phyloP scores from a whole-genome alignment of 2,888 invertebrate genomes.

The Folsomia manolachei region DNA sequence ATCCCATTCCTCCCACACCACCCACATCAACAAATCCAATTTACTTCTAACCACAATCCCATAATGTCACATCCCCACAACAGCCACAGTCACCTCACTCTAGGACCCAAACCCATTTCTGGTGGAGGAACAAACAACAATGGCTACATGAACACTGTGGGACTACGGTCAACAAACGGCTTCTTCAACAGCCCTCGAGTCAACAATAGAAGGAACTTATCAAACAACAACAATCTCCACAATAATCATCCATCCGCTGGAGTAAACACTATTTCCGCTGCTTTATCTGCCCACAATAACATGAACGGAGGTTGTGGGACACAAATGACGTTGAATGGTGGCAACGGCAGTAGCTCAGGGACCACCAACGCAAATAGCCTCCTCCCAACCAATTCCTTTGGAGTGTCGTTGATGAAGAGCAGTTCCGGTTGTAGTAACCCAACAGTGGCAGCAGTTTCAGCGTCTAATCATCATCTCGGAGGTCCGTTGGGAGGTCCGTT shows the following conservation, averaged over 20 bases:
- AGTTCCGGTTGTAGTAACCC: slow-evolving; percentile 32
- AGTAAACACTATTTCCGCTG: slow-evolving; percentile 22
- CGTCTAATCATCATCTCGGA: slow-evolving; percentile 27
- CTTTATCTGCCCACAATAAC: slow-evolving; percentile 21
- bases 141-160: not conserved
- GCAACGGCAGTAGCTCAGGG: slow-evolving; percentile 6
- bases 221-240: slow-evolving; percentile 23
- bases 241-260: slow-evolving; percentile 14
- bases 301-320: slow-evolving; percentile 16
- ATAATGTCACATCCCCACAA: not conserved
- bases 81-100: not conserved
- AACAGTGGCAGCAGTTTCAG: no score
- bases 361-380: slow-evolving; percentile 5
- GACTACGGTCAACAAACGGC: slow-evolving; percentile 17
- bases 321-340: slow-evolving; percentile 18
- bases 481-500: slow-evolving; percentile 28
- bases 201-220: slow-evolving; percentile 5
- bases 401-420: slow-evolving; percentile 35
- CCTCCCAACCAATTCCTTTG: slow-evolving; percentile 13
- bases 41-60: not conserved
- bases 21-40: slow-evolving; percentile 10
- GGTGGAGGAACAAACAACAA: slow-evolving; percentile 22
- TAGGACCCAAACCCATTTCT: slow-evolving; percentile 4
- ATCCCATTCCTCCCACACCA: slow-evolving; percentile 27
- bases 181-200: slow-evolving; percentile 37